Evolutionary conservation across 2,888 invertebrate species (phyloP), one percentile per base, ranked within the genome.

Genomic region (Unio delphinus): DNA sequence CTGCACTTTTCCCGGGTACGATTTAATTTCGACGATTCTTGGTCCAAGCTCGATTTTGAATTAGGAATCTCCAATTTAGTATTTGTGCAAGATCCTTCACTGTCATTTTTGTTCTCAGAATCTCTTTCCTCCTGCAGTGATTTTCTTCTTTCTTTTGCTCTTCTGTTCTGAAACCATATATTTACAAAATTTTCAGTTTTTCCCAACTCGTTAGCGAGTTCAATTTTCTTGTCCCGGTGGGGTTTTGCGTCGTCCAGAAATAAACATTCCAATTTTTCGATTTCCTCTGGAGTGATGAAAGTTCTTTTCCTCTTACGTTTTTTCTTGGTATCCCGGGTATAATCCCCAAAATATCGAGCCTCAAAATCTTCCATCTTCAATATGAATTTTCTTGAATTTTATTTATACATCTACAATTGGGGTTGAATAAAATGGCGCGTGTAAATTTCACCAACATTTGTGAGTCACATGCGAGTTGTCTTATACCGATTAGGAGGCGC

Each of bases 91-190:
- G 11, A 45, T 15, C 45, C 45, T 45, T 45, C 45, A 45, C 45
- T 45, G 11, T 45, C 45, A 45, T 45, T 45, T 45, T 45, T 45
- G 45, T 45, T 45, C 45, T 15, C 45, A 15, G 45, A 45, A 45
- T 45, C 45, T 45, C 45, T 11, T 45, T 45, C 45, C 15, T 45
- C 45, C 45, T 45, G 45, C 45, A 45, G 45, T 15, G 59, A 26
- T 59, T 30, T 64, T 59, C 64, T 69, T 45, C 72, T 70, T 55
- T 74, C 77, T 17, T 73, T 67, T 17, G 77, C 77, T 64, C 77
- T 61, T 15, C 77, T 56, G 45, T 77, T 77, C 57, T 77, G 77
- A 64, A 77, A 77, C 77, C 77, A 77, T 55, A 74, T 77, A 57
- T 72, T 70, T 11, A 77, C 61, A 56, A 77, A 74, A 55, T 61